Evolutionary conservation across 2,888 invertebrate genomes (phyloP).

Genomic region (Smittia sp.): DNA sequence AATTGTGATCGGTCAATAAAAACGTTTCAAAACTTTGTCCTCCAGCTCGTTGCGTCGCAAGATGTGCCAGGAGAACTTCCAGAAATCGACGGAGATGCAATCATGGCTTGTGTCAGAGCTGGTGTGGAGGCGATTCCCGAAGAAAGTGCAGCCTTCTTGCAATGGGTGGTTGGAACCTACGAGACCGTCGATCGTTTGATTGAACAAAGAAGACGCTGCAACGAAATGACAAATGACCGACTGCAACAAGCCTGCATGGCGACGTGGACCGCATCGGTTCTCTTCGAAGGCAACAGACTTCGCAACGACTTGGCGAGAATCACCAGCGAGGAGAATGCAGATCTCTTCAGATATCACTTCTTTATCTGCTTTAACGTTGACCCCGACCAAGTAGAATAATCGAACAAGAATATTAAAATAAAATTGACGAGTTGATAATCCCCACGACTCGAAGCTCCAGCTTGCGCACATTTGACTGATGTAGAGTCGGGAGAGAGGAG

Average conservation of each 20-base stretch:
- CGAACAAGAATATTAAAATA: too few relatives aligned
- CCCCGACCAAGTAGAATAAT: background rate
- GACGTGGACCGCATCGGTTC: constrained; percentile 11
- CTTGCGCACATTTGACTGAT: background rate
- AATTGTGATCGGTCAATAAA: too few relatives aligned
- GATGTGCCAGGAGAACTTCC: too few relatives aligned
- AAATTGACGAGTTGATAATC: too few relatives aligned
- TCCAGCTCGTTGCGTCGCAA: too few relatives aligned
- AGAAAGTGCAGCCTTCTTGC: background rate
- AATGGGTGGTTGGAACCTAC: background rate
- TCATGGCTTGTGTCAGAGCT: background rate
- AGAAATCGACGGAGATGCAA: background rate
- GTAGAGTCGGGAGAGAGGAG: too few relatives aligned
- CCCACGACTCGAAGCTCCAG: too few relatives aligned
- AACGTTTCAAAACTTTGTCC: too few relatives aligned
- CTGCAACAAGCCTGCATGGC: constrained; percentile 3
- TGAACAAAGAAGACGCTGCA: background rate
- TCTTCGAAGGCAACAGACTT: background rate
- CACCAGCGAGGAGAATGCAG: background rate
- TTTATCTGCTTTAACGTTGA: constrained; percentile 4
- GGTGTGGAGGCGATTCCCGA: background rate
- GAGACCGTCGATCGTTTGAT: background rate
- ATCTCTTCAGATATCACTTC: background rate
- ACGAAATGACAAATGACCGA: constrained; percentile 23
- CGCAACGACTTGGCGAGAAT: background rate